Evolutionary conservation across 2,888 invertebrate species (phyloP).

Genomic region (Pyralis farinalis): DNA sequence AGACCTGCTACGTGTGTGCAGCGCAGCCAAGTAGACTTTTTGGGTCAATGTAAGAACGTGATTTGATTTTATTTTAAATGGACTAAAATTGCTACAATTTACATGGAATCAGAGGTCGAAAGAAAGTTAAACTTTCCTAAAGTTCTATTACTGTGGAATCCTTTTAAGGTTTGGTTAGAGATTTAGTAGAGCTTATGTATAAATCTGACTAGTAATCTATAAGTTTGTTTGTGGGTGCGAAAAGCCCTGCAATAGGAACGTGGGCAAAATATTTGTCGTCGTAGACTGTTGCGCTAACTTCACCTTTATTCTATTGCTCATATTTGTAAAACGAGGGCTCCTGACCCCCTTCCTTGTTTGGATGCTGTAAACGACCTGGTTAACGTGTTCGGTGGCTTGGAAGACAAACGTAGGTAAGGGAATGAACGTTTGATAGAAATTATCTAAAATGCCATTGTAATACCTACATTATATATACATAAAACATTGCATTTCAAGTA

Average conservation of each 20-base stretch:
- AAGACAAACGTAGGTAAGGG: too few relatives aligned
- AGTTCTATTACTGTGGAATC: constrained; percentile 27
- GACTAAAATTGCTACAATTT: constrained; percentile 36
- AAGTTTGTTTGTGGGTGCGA: constrained; percentile 3
- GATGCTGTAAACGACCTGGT: constrained; percentile 14
- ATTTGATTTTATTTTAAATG: constrained; percentile 43
- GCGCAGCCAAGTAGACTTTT: constrained; percentile 33
- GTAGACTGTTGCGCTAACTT: constrained; percentile 26
- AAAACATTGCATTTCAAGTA: too few relatives aligned
- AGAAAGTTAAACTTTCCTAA: constrained; percentile 45
- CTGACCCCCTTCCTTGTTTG: constrained; percentile 18
- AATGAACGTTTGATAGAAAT: too few relatives aligned
- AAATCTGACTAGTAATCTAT: neutral
- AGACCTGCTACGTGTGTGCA: constrained; percentile 27
- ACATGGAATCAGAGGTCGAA: constrained; percentile 39
- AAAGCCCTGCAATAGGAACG: constrained; percentile 33
- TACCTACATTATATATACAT: too few relatives aligned
- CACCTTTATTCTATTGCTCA: constrained; percentile 37
- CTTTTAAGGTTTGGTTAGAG: neutral
- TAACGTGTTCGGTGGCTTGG: too few relatives aligned
- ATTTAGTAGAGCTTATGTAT: neutral
- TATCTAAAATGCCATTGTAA: too few relatives aligned
- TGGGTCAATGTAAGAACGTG: constrained; percentile 54
- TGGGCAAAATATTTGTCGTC: constrained; percentile 25
- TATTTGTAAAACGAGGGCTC: constrained; percentile 27